phyloP scores from a whole-genome alignment of 2,888 invertebrate genomes.

The Smittia sp. region DNA sequence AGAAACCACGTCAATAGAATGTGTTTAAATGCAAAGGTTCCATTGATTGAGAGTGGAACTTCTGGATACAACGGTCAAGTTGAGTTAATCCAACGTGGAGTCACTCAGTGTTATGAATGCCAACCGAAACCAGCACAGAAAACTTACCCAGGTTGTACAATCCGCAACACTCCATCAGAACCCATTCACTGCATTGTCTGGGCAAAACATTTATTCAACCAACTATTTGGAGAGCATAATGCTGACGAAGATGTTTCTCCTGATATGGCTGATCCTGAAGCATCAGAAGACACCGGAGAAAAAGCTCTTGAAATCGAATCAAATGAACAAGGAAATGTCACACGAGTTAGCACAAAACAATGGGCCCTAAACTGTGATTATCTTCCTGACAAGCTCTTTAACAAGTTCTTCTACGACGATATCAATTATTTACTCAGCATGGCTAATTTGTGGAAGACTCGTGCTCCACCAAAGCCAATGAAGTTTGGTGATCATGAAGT shows the following conservation, averaged over 20 bases:
- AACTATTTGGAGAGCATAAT: slow-evolving; percentile 95
- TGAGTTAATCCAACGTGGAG: slow-evolving; percentile 78
- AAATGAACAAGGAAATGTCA: slow-evolving; percentile 55
- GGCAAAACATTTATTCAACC: slow-evolving; percentile 98
- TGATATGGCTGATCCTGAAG: slow-evolving; percentile 93
- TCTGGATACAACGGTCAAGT: slow-evolving; percentile 97
- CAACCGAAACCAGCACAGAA: slow-evolving; percentile 87
- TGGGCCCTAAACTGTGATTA: slow-evolving; percentile 87
- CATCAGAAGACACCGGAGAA: slow-evolving; percentile 67
- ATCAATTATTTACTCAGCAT: slow-evolving; percentile 91
- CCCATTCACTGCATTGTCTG: slow-evolving; percentile 99
- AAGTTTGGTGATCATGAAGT: slow-evolving; percentile 65
- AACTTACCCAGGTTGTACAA: slow-evolving; percentile 96
- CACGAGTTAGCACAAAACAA: slow-evolving; percentile 71
- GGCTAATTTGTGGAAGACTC: slow-evolving; percentile 92
- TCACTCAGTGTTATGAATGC: slow-evolving; percentile 97
- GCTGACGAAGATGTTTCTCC: slow-evolving; percentile 98
- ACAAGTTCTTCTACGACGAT: slow-evolving; percentile 92
- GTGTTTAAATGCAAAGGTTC: slow-evolving; percentile 93
- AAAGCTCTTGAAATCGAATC: slow-evolving; percentile 55
- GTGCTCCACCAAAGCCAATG: slow-evolving; percentile 79
- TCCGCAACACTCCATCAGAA: slow-evolving; percentile 97
- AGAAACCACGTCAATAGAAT: slow-evolving; percentile 98
- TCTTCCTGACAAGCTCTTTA: slow-evolving; percentile 80
- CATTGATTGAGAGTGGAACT: slow-evolving; percentile 95